Percentiles rank a stretch among this genome's conserved stretches.
Evolutionary conservation across 2,888 invertebrate genomes (phyloP).

Genomic region (Drosophila paramelanica): DNA sequence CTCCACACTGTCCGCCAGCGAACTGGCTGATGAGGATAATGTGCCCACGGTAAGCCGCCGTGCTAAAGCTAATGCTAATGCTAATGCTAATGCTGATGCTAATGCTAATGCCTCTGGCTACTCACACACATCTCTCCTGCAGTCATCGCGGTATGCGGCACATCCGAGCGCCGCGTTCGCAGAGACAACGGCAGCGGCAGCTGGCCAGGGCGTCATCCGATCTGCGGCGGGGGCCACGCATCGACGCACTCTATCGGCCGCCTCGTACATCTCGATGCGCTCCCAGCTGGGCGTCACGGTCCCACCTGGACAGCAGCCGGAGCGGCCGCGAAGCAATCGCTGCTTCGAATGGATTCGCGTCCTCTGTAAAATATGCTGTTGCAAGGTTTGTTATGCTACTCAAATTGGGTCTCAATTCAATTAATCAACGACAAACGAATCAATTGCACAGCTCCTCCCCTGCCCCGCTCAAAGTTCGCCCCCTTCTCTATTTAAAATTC

Average conservation of each 20-base stretch:
- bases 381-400: slow-evolving; percentile 65
- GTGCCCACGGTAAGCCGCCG: slow-evolving; percentile 71
- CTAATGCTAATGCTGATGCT: too few relatives aligned
- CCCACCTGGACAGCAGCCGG: slow-evolving; percentile 39
- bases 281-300: slow-evolving; percentile 56
- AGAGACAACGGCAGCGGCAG: slow-evolving; percentile 43
- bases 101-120: neutral
- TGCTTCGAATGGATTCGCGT: slow-evolving; percentile 73
- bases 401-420: neutral
- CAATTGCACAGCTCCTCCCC: slow-evolving; percentile 12
- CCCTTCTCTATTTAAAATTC: too few relatives aligned
- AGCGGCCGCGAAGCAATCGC: slow-evolving; percentile 76
- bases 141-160: slow-evolving; percentile 66
- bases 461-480: too few relatives aligned
- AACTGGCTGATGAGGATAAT: slow-evolving; percentile 66
- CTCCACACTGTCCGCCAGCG: slow-evolving; percentile 38
- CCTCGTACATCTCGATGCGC: slow-evolving; percentile 77
- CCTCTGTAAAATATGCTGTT: slow-evolving; percentile 60
- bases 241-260: slow-evolving; percentile 74
- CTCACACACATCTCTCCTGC: slow-evolving; percentile 35
- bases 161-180: slow-evolving; percentile 72
- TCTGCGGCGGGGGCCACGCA: slow-evolving; percentile 53
- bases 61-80: neutral
- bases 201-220: slow-evolving; percentile 20
- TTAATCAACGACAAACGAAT: slow-evolving; percentile 20